Evolutionary conservation across 2,888 invertebrate genomes (phyloP).

Genomic region (Acronicta aceris): DNA sequence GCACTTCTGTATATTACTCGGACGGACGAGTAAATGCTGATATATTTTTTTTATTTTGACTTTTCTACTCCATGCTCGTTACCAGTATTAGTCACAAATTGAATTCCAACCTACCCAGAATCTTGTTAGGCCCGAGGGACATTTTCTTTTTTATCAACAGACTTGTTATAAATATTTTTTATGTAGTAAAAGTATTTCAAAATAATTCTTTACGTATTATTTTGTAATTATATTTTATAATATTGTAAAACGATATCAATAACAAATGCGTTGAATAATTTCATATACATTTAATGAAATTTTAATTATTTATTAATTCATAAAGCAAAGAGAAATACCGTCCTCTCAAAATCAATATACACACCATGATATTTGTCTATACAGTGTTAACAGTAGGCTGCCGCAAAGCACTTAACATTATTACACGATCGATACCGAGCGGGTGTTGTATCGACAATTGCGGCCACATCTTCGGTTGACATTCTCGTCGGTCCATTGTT

Average conservation of each 20-base stretch:
- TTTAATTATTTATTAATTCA: too few species aligned
- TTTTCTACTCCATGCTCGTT: conserved; percentile 1
- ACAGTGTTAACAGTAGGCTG: conserved; percentile 14
- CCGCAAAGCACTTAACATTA: conserved; percentile 49
- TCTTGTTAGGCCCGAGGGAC: not conserved
- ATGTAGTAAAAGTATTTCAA: too few species aligned
- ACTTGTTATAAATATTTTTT: too few species aligned
- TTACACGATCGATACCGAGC: conserved; percentile 45
- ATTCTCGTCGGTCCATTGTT: conserved; percentile 46
- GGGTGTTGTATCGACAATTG: conserved; percentile 51
- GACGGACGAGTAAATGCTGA: conserved; percentile 1
- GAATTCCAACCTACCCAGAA: too few species aligned
- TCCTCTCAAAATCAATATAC: conserved; percentile 9
- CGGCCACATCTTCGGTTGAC: conserved; percentile 53
- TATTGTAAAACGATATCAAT: too few species aligned
- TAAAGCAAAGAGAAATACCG: not conserved
- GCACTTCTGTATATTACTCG: conserved; percentile 12
- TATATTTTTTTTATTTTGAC: conserved; percentile 6
- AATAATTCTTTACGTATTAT: too few species aligned
- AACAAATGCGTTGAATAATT: too few species aligned
- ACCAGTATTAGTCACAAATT: conserved; percentile 1
- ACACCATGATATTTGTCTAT: conserved; percentile 28
- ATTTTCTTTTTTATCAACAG: not conserved
- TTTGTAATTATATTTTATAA: too few species aligned
- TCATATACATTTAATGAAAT: too few species aligned